Evolutionary conservation across 30 jellyfish, hydroid and myxozoan genomes (phyloP).

Genomic region (Turritopsis rubra): DNA sequence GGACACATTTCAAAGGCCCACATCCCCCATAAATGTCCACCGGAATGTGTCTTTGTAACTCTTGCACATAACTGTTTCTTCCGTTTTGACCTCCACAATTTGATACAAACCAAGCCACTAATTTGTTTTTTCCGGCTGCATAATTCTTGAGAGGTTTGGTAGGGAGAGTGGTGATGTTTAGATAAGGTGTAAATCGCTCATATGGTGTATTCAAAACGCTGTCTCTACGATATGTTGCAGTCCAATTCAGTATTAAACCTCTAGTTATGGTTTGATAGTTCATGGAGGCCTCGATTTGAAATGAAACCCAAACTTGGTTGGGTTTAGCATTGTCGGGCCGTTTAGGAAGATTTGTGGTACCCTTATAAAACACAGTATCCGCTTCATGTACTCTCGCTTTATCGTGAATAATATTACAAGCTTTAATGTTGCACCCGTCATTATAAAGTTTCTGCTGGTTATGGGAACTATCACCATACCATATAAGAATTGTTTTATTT

Average conservation of each 20-base stretch:
- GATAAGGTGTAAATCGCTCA: slow-evolving; percentile 24
- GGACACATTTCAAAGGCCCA: slow-evolving; percentile 18
- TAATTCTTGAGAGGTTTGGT: slow-evolving; percentile 18
- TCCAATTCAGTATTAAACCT: slow-evolving; percentile 9
- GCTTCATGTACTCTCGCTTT: background rate
- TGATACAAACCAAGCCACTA: slow-evolving; percentile 36
- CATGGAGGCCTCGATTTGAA: slow-evolving; percentile 24
- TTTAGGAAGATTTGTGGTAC: background rate
- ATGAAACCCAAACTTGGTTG: slow-evolving; percentile 15
- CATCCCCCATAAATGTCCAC: slow-evolving; percentile 30
- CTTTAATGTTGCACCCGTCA: slow-evolving; percentile 22
- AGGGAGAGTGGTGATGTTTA: slow-evolving; percentile 18
- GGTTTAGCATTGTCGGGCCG: background rate
- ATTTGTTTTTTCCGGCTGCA: slow-evolving; percentile 16
- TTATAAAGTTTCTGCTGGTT: background rate
- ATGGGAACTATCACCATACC: background rate
- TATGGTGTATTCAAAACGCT: slow-evolving; percentile 34
- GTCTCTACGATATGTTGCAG: slow-evolving; percentile 26
- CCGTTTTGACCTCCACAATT: slow-evolving; percentile 15
- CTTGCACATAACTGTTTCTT: slow-evolving; percentile 1
- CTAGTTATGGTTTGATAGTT: slow-evolving; percentile 7
- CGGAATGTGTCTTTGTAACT: slow-evolving; percentile 8
- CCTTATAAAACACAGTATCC: slow-evolving; percentile 12
- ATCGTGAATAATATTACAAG: slow-evolving; percentile 12
- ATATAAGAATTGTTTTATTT: slow-evolving; percentile 9